A percentile compares a stretch with the other conserved stretches of the same genome.
phyloP scores from a whole-genome alignment of 2,113 vertebrate species.

The Catagonus wagneri region DNA sequence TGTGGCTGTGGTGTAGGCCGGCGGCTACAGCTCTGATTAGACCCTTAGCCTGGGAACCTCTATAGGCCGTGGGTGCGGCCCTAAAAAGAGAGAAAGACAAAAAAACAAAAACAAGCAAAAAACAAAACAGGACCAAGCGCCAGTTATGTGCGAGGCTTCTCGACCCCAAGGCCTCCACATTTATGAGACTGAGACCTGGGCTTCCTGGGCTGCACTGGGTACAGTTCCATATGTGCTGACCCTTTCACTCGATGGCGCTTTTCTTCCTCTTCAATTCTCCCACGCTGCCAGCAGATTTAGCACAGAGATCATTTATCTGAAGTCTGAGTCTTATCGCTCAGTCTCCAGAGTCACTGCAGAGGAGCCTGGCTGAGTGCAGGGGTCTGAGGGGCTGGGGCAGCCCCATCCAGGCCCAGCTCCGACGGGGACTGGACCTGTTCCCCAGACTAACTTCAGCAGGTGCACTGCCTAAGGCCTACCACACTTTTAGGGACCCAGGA shows the following conservation, averaged over 20 bases:
- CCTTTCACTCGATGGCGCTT: not conserved
- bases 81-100: too few relatives aligned
- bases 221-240: not conserved
- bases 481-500: not conserved
- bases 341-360: not conserved
- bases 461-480: fast-evolving
- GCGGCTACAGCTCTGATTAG: too few relatives aligned
- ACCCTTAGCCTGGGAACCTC: too few relatives aligned
- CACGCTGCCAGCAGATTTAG: fast-evolving
- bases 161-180: not conserved
- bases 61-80: too few relatives aligned
- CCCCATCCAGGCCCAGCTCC: not conserved
- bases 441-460: not conserved
- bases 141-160: not conserved
- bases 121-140: too few relatives aligned
- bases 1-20: too few relatives aligned
- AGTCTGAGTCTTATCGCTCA: not conserved
- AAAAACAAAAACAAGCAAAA: too few relatives aligned
- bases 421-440: fast-evolving
- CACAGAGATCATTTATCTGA: not conserved
- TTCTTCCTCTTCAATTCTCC: not conserved
- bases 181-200: not conserved
- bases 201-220: not conserved
- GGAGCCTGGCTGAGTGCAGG: not conserved
- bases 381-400: not conserved